These are phyloP conservation scores for Helobdella robusta DNA, from an alignment of 2,888 invertebrate genomes.

Conservation along the genomic window DNA sequence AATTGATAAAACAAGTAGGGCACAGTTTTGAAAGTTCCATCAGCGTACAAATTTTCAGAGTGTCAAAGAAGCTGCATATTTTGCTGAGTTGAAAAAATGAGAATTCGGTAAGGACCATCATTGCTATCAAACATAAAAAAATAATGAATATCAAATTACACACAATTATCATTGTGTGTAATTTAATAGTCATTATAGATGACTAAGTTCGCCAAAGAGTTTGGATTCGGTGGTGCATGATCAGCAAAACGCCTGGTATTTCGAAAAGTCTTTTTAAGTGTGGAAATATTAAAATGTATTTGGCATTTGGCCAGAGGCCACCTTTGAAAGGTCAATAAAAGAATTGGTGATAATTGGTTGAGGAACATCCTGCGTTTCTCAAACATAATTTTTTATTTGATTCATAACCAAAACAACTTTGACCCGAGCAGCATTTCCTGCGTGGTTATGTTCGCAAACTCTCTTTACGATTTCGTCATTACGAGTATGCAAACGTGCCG, in stretches of 20 bases:
- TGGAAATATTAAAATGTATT: no score
- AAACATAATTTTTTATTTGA: not conserved
- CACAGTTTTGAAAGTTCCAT: slow-evolving; percentile 10
- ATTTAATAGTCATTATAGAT: not conserved
- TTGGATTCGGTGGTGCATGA: not conserved
- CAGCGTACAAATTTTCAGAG: not conserved
- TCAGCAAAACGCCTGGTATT: slow-evolving; percentile 2
- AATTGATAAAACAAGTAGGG: not conserved
- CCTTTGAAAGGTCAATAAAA: not conserved
- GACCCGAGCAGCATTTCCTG: slow-evolving; percentile 1
- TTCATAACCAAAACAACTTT: not conserved
- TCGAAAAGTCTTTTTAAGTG: slow-evolving; percentile 9
- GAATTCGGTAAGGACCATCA: slow-evolving; percentile 6
- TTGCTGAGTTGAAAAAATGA: slow-evolving; percentile 5
- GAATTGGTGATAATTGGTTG: not conserved
- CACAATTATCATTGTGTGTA: slow-evolving; percentile 10
- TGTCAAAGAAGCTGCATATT: not conserved
- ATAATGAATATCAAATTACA: no score
- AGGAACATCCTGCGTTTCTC: not conserved
- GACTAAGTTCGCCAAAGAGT: not conserved
- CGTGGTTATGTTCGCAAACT: slow-evolving; percentile 11
- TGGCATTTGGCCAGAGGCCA: slow-evolving; percentile 1
- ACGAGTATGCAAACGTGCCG: slow-evolving; percentile 11
- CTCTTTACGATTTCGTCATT: slow-evolving; percentile 1
- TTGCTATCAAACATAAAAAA: slow-evolving; percentile 11